These are phyloP conservation scores for Morinoia aosen DNA, from an alignment of 2,888 invertebrate genomes.

Conservation along the genomic window DNA sequence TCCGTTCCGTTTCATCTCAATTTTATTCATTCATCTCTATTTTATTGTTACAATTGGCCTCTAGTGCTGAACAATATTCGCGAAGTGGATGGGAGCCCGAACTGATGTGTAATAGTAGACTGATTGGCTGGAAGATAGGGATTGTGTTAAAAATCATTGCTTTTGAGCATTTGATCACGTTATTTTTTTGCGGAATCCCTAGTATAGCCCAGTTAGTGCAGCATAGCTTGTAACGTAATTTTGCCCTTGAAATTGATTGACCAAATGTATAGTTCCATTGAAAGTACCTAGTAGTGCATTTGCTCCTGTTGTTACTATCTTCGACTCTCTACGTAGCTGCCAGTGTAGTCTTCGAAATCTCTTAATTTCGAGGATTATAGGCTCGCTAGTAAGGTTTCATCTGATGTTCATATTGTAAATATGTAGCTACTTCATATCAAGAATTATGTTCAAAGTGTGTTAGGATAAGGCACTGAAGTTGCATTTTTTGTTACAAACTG, in stretches of 20 bases:
- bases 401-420: slow-evolving; percentile 1
- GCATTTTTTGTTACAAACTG: neutral
- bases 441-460: neutral
- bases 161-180: neutral
- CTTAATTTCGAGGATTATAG: neutral
- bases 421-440: slow-evolving; percentile 7
- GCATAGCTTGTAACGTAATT: neutral
- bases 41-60: neutral
- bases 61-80: neutral
- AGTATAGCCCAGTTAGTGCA: neutral
- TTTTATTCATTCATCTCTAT: neutral
- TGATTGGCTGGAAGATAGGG: neutral
- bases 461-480: neutral
- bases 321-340: neutral
- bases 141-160: neutral
- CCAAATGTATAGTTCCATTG: neutral
- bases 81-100: neutral
- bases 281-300: neutral
- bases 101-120: neutral
- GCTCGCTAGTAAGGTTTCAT: neutral
- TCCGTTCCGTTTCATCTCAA: neutral
- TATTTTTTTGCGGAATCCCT: neutral
- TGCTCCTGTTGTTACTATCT: neutral
- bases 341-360: neutral
- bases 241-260: neutral